Evolutionary conservation across 2,113 vertebrate species (phyloP), one percentile per base, ranked within the genome.

Genomic region (Regulus satrapa): DNA sequence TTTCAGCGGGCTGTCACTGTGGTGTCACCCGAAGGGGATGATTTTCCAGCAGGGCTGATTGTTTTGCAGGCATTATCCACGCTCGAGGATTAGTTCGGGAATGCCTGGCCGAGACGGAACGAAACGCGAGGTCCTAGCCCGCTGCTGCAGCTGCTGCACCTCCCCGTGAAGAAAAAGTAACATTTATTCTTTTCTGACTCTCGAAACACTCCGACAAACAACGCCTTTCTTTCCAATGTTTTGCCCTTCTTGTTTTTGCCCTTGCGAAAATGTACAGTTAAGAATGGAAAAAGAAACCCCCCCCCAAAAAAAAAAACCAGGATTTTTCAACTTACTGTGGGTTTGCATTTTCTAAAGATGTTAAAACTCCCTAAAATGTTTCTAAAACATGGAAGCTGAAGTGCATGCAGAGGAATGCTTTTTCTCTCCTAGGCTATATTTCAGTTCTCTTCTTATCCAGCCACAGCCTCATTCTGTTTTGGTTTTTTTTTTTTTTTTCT

Each of bases 101-200:
- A 81, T 99, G 99, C 96, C 94, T 99, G 98, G 99, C 99, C 5
- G 99, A 99, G 96, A 99, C 99, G 38, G 99, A 99, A 80, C 98
- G 99, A 32, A 99, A 99, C 1, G 99, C 99, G 14, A 98, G 99
- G 79, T 99, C 99, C 95, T 99, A 99, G 98, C 98, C 61, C 36
- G 32, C 36, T 29, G 8, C 19, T 14, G 13, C 40, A 71, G 38
- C 17, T 36, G n/a, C 81, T 91, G 83, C 89, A 49, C 34, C 94
- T 79, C 91, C 49, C 38, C 77, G 18, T 43, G 88, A 95, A 92
- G 84, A 74, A 79, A 95, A 83, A 94, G 90, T 82, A 79, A 88
- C 58, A 78, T 78, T 84, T 52, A 7, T 4, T 93, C 76, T 52
- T 52, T 94, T 80, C 51, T 94, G 92, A 86, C 89, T 83, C 87